Percentiles rank a stretch among this genome's conserved stretches.
Conservation (phyloP, 2,113 vertebrate species). For the Heptranchias perlo region DNA sequence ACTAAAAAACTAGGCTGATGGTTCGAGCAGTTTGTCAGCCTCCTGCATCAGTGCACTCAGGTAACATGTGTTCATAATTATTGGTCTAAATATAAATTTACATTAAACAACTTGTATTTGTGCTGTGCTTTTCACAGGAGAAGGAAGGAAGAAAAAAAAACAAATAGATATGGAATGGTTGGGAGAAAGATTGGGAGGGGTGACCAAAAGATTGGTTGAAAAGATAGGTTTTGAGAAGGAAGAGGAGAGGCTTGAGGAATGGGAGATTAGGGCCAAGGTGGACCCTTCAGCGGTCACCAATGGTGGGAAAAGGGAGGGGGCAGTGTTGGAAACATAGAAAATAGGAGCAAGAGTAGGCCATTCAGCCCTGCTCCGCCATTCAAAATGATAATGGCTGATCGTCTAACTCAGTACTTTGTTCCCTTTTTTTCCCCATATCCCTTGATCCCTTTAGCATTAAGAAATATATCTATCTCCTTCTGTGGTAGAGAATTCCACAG, state of each 20-base stretch:
- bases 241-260: background rate
- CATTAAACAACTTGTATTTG: background rate
- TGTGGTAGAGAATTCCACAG: too few species aligned
- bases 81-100: background rate
- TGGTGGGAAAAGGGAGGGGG: background rate
- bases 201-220: background rate
- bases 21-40: background rate
- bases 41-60: background rate
- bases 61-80: too few species aligned
- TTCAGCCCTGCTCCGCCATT: too few species aligned
- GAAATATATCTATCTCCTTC: too few species aligned
- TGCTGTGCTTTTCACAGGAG: background rate
- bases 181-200: background rate
- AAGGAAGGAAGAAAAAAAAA: background rate
- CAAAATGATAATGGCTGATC: too few species aligned
- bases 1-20: background rate
- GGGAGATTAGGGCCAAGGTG: background rate
- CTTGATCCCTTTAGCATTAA: too few species aligned
- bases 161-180: too few species aligned
- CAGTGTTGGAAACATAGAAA: too few species aligned
- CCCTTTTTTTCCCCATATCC: too few species aligned
- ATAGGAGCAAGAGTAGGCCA: too few species aligned
- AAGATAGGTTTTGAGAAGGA: background rate
- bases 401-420: too few species aligned
- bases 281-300: background rate